Conservation (phyloP, 2,113 vertebrate genomes). For the Mus pahari region DNA sequence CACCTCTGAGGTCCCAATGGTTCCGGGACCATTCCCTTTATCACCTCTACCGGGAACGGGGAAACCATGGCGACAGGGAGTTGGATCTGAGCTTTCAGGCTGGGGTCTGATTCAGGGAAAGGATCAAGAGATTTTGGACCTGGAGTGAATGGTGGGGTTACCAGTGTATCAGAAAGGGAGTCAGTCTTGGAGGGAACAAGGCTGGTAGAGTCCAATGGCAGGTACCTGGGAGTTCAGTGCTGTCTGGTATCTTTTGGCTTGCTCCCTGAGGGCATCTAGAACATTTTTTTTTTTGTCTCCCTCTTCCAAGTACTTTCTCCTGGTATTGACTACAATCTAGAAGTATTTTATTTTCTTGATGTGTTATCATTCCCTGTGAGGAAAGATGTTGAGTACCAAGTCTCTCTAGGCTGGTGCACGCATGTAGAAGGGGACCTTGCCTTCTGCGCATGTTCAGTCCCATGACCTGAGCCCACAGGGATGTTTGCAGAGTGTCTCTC, state of each 20-base stretch:
- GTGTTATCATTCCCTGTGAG: background rate
- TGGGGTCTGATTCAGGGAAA: background rate
- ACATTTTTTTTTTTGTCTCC: background rate
- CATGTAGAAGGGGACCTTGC: background rate
- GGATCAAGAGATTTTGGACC: background rate
- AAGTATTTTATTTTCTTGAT: background rate
- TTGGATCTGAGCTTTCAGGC: background rate
- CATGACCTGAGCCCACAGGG: background rate
- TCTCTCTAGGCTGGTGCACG: background rate
- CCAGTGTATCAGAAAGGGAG: background rate
- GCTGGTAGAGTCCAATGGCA: background rate
- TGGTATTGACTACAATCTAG: background rate
- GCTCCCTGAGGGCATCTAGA: background rate
- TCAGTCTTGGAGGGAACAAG: background rate
- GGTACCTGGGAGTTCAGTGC: background rate
- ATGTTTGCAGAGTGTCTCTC: background rate
- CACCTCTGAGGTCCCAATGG: background rate
- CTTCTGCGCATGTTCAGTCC: background rate
- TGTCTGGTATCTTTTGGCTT: background rate
- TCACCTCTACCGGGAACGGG: background rate
- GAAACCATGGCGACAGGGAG: background rate
- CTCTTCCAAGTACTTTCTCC: background rate
- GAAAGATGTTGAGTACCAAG: background rate
- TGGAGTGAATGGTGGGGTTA: background rate
- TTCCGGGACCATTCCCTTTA: background rate